Conservation (phyloP, 2,797 vertebrate species). For the Cyclopterus lumpus region DNA sequence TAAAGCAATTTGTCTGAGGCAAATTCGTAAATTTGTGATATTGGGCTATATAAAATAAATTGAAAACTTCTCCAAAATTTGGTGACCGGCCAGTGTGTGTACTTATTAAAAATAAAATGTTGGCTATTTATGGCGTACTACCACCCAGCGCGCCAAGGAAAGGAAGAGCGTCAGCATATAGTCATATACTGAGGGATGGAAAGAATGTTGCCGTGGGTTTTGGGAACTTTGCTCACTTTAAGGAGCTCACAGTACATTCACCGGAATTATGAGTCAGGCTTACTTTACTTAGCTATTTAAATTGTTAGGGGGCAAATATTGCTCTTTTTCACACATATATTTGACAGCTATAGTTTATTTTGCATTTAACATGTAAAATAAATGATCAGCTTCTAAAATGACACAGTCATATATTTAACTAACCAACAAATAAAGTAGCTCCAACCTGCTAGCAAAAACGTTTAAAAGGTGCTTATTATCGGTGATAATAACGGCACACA, state of each 20-base stretch:
- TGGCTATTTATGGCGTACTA: background rate
- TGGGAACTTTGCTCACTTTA: too few species aligned
- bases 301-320: too few species aligned
- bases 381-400: background rate
- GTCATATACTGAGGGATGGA: background rate
- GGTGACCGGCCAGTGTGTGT: background rate
- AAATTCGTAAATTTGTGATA: too few species aligned
- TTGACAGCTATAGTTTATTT: background rate
- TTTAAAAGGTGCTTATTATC: background rate
- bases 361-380: background rate
- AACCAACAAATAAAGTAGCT: background rate
- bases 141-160: too few species aligned
- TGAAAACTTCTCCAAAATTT: background rate
- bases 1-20: too few species aligned
- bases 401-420: background rate
- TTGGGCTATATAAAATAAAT: too few species aligned
- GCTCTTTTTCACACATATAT: background rate
- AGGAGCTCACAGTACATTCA: background rate
- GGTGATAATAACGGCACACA: background rate
- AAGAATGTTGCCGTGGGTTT: background rate
- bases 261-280: background rate
- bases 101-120: background rate
- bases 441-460: background rate
- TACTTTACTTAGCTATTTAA: background rate
- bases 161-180: slow-evolving; percentile 6